Conservation (phyloP, 2,888 invertebrate species). For the Piscicola geometra region DNA sequence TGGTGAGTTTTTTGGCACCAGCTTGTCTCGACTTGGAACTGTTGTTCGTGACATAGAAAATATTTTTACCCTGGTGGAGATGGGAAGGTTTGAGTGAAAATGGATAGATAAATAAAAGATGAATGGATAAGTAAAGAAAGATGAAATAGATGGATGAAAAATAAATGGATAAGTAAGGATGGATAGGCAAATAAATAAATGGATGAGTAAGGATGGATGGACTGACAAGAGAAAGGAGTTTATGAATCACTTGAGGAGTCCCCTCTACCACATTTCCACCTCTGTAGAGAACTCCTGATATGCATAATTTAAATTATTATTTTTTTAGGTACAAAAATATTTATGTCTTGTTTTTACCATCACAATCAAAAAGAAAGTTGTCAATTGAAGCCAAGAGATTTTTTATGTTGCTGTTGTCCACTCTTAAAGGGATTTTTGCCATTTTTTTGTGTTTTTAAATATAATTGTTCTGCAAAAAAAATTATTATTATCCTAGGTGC, state of each 20-base stretch:
- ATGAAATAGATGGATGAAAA: too few species aligned
- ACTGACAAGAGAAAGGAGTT: neutral
- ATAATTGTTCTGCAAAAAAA: too few species aligned
- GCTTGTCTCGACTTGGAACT: neutral
- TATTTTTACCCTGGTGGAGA: neutral
- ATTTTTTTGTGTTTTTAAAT: too few species aligned
- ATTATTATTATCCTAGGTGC: too few species aligned
- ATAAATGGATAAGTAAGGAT: too few species aligned
- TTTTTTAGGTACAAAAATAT: neutral
- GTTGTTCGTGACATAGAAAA: slow-evolving; percentile 8
- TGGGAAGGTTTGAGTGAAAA: too few species aligned
- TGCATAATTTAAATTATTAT: neutral
- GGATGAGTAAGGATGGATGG: too few species aligned
- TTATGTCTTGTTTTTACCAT: neutral
- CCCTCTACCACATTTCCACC: neutral
- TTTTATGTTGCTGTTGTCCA: neutral
- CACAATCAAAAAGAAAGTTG: slow-evolving; percentile 1
- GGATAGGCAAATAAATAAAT: too few species aligned
- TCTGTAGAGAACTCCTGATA: slow-evolving; percentile 5
- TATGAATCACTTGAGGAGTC: neutral
- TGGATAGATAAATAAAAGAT: too few species aligned
- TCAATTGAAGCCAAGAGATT: neutral
- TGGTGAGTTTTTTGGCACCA: neutral
- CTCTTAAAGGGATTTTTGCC: neutral
- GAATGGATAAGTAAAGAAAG: too few species aligned